Percentiles rank a stretch among this genome's conserved stretches.
phyloP scores from a whole-genome alignment of 2,888 invertebrate genomes.

The Ichneumoninae sp. region DNA sequence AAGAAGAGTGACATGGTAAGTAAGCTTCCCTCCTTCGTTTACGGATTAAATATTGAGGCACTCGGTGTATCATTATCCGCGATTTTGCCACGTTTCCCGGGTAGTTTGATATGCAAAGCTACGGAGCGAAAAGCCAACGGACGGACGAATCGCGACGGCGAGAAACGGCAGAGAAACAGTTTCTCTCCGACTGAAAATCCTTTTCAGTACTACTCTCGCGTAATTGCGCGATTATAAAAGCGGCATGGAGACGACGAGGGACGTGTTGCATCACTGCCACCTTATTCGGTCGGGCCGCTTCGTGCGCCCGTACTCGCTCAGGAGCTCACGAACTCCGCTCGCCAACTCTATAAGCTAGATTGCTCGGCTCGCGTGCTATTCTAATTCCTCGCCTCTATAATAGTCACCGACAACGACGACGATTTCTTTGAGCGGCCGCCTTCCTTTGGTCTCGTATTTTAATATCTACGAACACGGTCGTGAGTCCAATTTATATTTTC shows the following conservation, averaged over 20 bases:
- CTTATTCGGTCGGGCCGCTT: slow-evolving; percentile 55
- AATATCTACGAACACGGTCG: neutral
- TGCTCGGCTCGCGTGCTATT: slow-evolving; percentile 42
- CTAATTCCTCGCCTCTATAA: slow-evolving; percentile 30
- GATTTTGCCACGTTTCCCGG: slow-evolving; percentile 41
- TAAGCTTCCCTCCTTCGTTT: slow-evolving; percentile 27
- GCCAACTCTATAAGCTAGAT: slow-evolving; percentile 35
- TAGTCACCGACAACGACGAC: slow-evolving; percentile 31
- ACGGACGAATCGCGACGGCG: neutral
- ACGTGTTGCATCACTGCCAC: slow-evolving; percentile 56
- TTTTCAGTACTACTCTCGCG: slow-evolving; percentile 11
- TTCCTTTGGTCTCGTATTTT: slow-evolving; percentile 1
- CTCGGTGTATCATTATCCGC: slow-evolving; percentile 28
- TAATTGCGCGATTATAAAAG: slow-evolving; percentile 48
- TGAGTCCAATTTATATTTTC: neutral
- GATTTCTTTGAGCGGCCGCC: slow-evolving; percentile 41
- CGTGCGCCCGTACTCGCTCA: slow-evolving; percentile 28
- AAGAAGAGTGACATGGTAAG: slow-evolving; percentile 23
- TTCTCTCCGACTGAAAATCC: slow-evolving; percentile 23
- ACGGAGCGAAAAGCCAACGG: slow-evolving; percentile 15
- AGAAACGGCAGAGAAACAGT: slow-evolving; percentile 1
- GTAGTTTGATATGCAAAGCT: neutral
- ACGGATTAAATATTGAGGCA: slow-evolving; percentile 36
- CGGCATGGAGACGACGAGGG: slow-evolving; percentile 22
- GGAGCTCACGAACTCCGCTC: slow-evolving; percentile 41